These are phyloP conservation scores for Eumeta japonica DNA, from an alignment of 1,140 invertebrate species.

Conservation along the genomic window DNA sequence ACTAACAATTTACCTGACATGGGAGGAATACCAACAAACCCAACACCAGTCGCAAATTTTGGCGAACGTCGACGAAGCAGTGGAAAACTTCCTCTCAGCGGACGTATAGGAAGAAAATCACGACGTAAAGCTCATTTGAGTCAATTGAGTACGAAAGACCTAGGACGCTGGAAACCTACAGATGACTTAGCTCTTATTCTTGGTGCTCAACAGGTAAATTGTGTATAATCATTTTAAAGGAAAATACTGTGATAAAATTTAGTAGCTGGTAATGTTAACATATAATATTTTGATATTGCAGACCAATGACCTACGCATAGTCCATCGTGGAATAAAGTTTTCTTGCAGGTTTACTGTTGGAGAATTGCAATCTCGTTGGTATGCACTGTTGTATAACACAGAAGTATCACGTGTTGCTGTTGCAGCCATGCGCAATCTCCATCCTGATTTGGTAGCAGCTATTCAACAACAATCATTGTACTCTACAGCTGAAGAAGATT, in stretches of 20 bases:
- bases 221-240: not conserved
- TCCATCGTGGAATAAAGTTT: conserved; percentile 92
- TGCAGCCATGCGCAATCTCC: conserved; percentile 88
- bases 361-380: conserved; percentile 95
- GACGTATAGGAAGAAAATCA: conserved; percentile 41
- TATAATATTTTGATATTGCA: conserved; percentile 42
- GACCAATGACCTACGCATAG: conserved; percentile 83
- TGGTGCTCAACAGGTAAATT: conserved; percentile 84
- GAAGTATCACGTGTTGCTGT: conserved; percentile 83
- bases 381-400: conserved; percentile 90
- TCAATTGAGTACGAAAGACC: conserved; percentile 74
- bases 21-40: conserved; percentile 41
- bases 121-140: conserved; percentile 64
- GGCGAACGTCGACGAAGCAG: conserved; percentile 26
- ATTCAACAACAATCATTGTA: conserved; percentile 88
- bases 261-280: not conserved
- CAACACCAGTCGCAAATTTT: conserved; percentile 34
- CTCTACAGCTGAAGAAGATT: conserved; percentile 84
- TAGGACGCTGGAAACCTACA: conserved; percentile 94
- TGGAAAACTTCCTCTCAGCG: conserved; percentile 39
- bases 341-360: conserved; percentile 91
- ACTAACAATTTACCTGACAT: conserved; percentile 59
- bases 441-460: conserved; percentile 83
- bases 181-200: conserved; percentile 94
- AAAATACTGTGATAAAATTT: not conserved